Base-by-base conservation (phyloP, 1,140 invertebrate genomes). In the Leucophenga varia region DNA sequence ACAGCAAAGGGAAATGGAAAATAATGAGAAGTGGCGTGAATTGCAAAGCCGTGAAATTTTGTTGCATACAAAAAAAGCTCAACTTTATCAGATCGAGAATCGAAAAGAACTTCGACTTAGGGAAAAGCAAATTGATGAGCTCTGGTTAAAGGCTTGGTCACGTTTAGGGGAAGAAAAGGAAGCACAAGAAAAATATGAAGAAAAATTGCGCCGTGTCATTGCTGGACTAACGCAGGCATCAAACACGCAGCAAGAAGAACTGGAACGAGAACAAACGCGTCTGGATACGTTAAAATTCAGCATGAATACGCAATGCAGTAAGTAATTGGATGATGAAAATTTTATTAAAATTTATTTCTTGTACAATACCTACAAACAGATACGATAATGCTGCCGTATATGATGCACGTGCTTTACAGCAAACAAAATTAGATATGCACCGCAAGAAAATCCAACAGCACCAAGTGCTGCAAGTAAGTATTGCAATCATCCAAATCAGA, bases 151-250 rank as follows among this genome's bases (percentile, higher is more conserved):
- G 0, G 55, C 52, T 1, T 57, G 55, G 55, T 43, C 52, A 18
- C 21, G 54, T 17, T 9, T 57, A 28, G 55, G 57, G 8, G 54
- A 47, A 4, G 52, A 39, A n/a, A 22, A 13, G 1, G 54, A 49
- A 30, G 40, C 48, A 14, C 59, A 60, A 36, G 45, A 48, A 9
- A 17, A 51, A 6, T 54, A 57, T 22, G 59, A 61, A 31, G 31
- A 42, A 3, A 35, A 54, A n/a, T 36, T 61, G 8, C 31, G 58
- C 0, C 36, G 38, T 10, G 19, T 54, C 1, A 28, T 61, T 1
- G 59, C 52, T 1, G 48, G 40, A 1, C 16, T 39, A 3, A 49
- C 21, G 1, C 59, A 61, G 35, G 21, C 41, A 0, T 39, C 54
- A n/a, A 61, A 61, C 17, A 28, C 38, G n/a, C 49, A 18, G 7